Conservation (phyloP, 2,797 vertebrate genomes). For the Malurus leucopterus region DNA sequence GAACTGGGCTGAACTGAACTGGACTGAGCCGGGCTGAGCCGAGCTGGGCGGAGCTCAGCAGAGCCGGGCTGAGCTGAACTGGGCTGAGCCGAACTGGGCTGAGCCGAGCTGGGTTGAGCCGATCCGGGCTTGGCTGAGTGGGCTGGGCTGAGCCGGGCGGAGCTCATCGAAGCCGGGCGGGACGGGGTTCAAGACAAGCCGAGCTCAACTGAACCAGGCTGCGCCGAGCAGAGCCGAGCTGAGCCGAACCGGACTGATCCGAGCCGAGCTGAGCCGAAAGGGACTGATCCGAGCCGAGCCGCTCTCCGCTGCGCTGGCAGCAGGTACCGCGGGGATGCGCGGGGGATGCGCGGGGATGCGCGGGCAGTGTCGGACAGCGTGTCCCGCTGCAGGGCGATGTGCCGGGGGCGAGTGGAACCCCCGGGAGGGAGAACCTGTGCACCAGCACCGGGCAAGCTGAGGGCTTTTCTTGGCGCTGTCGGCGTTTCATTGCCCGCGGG, state of each 20-base stretch:
- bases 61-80: too few relatives aligned
- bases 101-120: background rate
- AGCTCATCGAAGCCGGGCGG: background rate
- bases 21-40: background rate
- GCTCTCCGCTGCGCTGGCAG: background rate
- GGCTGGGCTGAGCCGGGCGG: background rate
- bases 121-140: too few relatives aligned
- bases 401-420: rapidly evolving
- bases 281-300: too few relatives aligned
- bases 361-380: background rate
- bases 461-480: rapidly evolving
- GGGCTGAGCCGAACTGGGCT: too few relatives aligned
- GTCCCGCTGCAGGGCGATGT: background rate
- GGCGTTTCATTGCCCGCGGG: rapidly evolving
- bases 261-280: background rate
- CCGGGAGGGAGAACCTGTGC: background rate
- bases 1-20: too few relatives aligned
- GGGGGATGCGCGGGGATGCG: background rate
- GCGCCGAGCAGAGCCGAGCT: too few relatives aligned
- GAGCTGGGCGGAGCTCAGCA: too few relatives aligned
- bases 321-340: background rate
- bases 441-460: background rate
- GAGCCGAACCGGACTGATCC: rapidly evolving
- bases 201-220: too few relatives aligned
- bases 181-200: too few relatives aligned